A percentile compares a stretch with the other conserved stretches of the same genome.
Evolutionary conservation across 2,113 vertebrate genomes (phyloP).

Genomic region (Epinephelus lanceolatus): DNA sequence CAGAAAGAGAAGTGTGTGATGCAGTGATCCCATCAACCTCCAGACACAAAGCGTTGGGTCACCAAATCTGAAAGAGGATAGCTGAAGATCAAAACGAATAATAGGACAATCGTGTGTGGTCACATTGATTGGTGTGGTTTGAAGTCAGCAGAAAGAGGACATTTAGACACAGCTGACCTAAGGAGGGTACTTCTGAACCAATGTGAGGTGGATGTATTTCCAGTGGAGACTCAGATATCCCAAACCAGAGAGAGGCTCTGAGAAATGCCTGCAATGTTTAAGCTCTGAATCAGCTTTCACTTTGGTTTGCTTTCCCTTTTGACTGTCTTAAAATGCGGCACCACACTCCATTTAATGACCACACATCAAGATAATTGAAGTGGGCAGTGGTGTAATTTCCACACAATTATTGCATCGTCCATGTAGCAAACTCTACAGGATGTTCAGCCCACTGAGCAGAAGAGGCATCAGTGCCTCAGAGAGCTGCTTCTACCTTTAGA

Average conservation of each 20-base stretch:
- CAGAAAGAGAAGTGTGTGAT: conserved; percentile 88
- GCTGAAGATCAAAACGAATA: background rate
- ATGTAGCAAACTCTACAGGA: background rate
- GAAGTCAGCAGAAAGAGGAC: background rate
- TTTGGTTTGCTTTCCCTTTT: background rate
- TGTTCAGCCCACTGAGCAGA: background rate
- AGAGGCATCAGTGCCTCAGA: background rate
- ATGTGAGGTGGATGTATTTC: background rate
- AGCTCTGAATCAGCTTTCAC: background rate
- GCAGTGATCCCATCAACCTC: conserved; percentile 79
- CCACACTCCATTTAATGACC: conserved; percentile 1
- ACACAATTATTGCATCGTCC: background rate
- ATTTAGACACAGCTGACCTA: background rate
- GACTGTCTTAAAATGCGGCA: conserved; percentile 1
- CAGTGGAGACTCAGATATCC: background rate
- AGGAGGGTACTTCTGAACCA: background rate
- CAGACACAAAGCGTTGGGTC: background rate
- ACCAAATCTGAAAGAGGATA: background rate
- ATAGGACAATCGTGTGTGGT: background rate
- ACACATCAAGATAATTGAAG: background rate
- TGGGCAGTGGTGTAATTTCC: background rate
- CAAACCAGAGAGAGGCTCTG: conserved; percentile 8
- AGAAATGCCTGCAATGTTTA: background rate
- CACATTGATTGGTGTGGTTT: background rate
- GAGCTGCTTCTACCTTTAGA: background rate